A percentile compares a stretch with the other conserved stretches of the same genome.
Evolutionary conservation across 2,888 invertebrate genomes (phyloP).

Genomic region (Drosophila mettleri): DNA sequence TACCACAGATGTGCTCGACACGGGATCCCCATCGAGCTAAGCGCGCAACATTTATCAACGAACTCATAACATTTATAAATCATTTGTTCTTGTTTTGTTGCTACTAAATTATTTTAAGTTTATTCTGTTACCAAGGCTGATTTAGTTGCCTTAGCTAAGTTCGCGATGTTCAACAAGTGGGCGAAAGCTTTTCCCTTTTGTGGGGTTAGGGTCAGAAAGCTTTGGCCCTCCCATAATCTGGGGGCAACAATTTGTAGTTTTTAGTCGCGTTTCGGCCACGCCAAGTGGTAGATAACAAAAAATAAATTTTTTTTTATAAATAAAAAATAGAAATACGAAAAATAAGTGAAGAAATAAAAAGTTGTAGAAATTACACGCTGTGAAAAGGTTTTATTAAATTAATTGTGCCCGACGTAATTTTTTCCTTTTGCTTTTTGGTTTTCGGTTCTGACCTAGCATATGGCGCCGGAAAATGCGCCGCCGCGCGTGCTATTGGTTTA

Average conservation of each 20-base stretch:
- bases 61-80: neutral
- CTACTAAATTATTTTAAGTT: neutral
- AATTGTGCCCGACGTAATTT: neutral
- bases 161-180: constrained; percentile 45
- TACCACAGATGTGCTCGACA: neutral
- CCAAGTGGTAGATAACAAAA: constrained; percentile 27
- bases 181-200: constrained; percentile 31
- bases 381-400: constrained; percentile 1
- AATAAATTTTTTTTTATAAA: no score
- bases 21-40: neutral
- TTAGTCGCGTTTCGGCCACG: constrained; percentile 39
- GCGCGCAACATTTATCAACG: neutral
- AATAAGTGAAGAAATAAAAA: neutral
- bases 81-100: neutral
- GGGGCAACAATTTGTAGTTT: constrained; percentile 22
- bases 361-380: neutral
- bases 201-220: constrained; percentile 4
- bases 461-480: constrained; percentile 65
- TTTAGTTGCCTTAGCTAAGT: neutral
- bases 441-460: constrained; percentile 40
- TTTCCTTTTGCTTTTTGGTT: neutral
- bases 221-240: neutral
- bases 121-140: neutral
- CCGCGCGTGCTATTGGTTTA: constrained; percentile 60
- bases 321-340: neutral